Base-by-base conservation (phyloP, 2,888 invertebrate genomes). In the Drosophila pegasa region DNA sequence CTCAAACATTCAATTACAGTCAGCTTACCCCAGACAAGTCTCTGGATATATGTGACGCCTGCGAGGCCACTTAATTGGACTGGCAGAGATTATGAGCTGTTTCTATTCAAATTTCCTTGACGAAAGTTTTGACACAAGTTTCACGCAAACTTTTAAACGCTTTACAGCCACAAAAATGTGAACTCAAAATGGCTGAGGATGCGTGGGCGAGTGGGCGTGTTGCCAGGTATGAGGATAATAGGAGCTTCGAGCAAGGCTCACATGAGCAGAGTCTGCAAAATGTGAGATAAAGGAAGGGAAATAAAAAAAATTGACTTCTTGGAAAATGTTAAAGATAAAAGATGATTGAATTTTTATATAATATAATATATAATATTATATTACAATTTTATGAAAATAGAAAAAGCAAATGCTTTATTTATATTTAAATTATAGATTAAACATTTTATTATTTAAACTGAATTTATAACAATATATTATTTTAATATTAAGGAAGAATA, bases 71-170 rank as follows among this genome's bases (percentile, higher is more conserved):
- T 10, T 40, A 62, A 41, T 58, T 43, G 41, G 25, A n/a, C 41
- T 12, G 29, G 45, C 45, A 16, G 18, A 45, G 45, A 45, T 45
- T 45, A 45, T 45, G 16, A 45, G 22, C 51, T 47, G 56, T 50
- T 40, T 61, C 45, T 43, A 38, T 68, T 50, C 48, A 51, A 52
- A 78, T 52, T 67, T 73, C 27, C 48, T n/a, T 38, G 52, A 35
- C 16, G 27, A 63, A 74, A 63, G 61, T 68, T 66, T 41, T 38
- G 38, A 57, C 51, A 54, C 55, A 82, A 87, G 79, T 85, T 83
- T 69, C 29, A 9, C 16, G 55, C 48, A 62, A 85, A 82, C 63
- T 86, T 82, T 82, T 69, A 82, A 80, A 52, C 68, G 55, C 64
- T 84, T 63, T 12, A 56, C 56, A 65, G 56, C 61, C 62, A 41